phyloP scores from a whole-genome alignment of 2,113 vertebrate species.

The Lichenostomus cassidix region DNA sequence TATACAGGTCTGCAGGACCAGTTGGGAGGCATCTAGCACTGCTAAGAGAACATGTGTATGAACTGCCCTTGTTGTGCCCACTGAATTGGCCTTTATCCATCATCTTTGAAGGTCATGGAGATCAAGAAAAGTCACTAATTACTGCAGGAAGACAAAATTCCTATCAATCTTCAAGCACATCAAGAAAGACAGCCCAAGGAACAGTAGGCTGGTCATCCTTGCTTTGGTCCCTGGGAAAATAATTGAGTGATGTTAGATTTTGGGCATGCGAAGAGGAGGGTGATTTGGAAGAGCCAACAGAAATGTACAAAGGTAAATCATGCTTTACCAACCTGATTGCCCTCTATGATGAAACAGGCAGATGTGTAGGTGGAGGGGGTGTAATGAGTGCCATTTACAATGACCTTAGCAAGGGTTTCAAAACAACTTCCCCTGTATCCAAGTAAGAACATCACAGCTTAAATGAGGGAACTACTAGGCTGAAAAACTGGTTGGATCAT shows the following conservation, averaged over 20 bases:
- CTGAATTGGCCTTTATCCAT: neutral
- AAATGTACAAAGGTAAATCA: neutral
- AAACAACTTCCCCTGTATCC: neutral
- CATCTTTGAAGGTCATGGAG: neutral
- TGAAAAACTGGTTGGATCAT: neutral
- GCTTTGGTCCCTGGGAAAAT: neutral
- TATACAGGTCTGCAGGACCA: neutral
- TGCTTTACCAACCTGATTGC: neutral
- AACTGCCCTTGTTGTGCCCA: neutral
- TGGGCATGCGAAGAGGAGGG: neutral
- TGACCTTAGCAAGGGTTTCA: neutral
- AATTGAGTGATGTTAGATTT: neutral
- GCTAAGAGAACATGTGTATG: neutral
- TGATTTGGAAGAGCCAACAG: neutral
- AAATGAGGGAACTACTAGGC: neutral
- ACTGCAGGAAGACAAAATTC: neutral
- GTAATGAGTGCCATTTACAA: neutral
- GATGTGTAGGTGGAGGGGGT: neutral
- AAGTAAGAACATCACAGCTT: neutral
- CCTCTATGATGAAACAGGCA: neutral
- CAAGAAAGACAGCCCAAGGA: neutral
- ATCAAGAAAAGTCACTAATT: neutral
- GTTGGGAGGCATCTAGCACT: neutral
- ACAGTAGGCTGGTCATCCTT: neutral
- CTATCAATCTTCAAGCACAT: neutral